Conservation (phyloP, 2,113 vertebrate species). For the Lichenostomus cassidix region DNA sequence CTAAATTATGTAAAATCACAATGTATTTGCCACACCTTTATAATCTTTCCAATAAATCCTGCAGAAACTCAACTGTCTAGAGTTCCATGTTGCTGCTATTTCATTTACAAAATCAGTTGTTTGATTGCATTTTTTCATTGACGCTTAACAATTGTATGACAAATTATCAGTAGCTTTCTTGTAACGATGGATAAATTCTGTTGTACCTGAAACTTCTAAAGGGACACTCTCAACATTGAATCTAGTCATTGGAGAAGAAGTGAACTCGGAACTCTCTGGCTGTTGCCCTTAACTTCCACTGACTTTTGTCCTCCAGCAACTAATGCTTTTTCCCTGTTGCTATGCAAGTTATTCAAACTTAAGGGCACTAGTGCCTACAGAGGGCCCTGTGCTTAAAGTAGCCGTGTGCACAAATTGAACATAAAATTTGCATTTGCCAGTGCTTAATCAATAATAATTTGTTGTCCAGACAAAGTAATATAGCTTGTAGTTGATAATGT, state of each 20-base stretch:
- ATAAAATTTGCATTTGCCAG: background rate
- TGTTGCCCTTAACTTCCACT: background rate
- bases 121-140: background rate
- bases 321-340: background rate
- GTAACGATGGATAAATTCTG: background rate
- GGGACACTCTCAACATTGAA: constrained; percentile 13
- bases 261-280: background rate
- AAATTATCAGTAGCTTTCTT: background rate
- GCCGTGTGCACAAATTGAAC: background rate
- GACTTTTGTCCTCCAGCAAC: background rate
- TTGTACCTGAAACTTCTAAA: background rate
- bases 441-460: background rate
- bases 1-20: constrained; percentile 65
- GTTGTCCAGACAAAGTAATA: background rate
- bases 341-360: background rate
- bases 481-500: constrained; percentile 2
- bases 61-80: constrained; percentile 46
- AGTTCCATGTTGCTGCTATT: constrained; percentile 56
- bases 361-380: background rate
- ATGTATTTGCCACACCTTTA: constrained; percentile 66
- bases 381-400: background rate
- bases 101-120: constrained; percentile 1
- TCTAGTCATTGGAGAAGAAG: background rate
- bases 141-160: background rate
- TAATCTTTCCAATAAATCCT: constrained; percentile 76